A percentile compares a stretch with the other conserved stretches of the same genome.
phyloP scores from a whole-genome alignment of 2,888 invertebrate genomes.

The Dryomyza anilis region DNA sequence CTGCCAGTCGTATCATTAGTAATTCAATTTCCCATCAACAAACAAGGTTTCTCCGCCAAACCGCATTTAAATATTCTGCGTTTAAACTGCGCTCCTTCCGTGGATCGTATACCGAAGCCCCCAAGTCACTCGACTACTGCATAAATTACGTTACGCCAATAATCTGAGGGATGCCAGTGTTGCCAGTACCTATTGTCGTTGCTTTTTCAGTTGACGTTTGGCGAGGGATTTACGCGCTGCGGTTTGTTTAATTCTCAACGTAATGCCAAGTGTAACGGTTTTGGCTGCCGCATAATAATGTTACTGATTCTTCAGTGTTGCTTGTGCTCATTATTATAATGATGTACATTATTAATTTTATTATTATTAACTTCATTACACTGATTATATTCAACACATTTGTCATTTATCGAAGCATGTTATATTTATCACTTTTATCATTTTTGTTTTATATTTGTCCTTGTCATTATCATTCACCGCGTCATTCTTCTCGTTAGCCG shows the following conservation, averaged over 20 bases:
- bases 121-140: not conserved
- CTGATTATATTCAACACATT: too few species aligned
- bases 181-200: not conserved
- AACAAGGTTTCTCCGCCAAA: slow-evolving; percentile 29
- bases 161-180: too few species aligned
- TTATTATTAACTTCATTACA: too few species aligned
- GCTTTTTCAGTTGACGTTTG: not conserved
- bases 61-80: slow-evolving; percentile 47
- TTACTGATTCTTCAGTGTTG: too few species aligned
- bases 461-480: too few species aligned
- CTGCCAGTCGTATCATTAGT: slow-evolving; percentile 22
- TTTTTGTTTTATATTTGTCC: too few species aligned
- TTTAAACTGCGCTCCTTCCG: not conserved
- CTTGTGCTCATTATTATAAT: too few species aligned
- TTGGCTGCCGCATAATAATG: not conserved
- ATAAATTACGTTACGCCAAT: not conserved
- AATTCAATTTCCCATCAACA: slow-evolving; percentile 24
- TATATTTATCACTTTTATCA: too few species aligned
- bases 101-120: not conserved
- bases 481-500: too few species aligned
- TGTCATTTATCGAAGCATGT: too few species aligned
- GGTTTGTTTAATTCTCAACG: not conserved
- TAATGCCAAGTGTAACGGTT: not conserved
- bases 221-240: not conserved
- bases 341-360: too few species aligned